Conservation (phyloP, 2,888 invertebrate species). For the Synergus umbraculus region DNA sequence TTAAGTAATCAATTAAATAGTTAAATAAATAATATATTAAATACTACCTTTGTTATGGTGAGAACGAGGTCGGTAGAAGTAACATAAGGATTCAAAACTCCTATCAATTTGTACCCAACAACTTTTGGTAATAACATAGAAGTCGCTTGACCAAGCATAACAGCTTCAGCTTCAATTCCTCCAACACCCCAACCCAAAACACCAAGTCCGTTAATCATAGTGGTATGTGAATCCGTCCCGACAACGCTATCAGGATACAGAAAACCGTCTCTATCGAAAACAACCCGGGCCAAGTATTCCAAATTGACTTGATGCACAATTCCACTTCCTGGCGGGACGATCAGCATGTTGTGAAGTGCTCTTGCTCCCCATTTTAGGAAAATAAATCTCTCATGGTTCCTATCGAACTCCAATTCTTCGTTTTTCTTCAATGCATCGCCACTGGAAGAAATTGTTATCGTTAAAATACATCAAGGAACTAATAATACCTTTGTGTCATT, state of each 20-base stretch:
- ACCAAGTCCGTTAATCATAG: conserved; percentile 98
- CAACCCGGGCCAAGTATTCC: conserved; percentile 94
- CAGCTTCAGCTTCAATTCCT: conserved; percentile 99
- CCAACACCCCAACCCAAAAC: conserved; percentile 98
- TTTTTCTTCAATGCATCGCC: conserved; percentile 93
- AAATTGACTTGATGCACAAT: conserved; percentile 99
- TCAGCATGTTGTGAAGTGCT: conserved; percentile 96
- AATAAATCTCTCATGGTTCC: conserved; percentile 96
- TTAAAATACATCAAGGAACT: conserved; percentile 40
- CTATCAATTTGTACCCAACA: conserved; percentile 94
- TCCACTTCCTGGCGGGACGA: conserved; percentile 98
- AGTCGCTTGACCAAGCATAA: conserved; percentile 98
- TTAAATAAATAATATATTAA: conserved; percentile 3
- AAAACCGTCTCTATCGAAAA: conserved; percentile 84
- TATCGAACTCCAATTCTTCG: conserved; percentile 95
- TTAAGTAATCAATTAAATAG: conserved; percentile 5
- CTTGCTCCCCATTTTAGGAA: conserved; percentile 99
- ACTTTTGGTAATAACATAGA: conserved; percentile 98
- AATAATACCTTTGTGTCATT: not conserved
- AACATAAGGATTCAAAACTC: conserved; percentile 87
- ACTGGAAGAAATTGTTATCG: conserved; percentile 76
- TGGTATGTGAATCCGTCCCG: conserved; percentile 99
- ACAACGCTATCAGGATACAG: conserved; percentile 95
- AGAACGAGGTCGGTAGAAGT: conserved; percentile 98
- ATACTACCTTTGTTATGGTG: conserved; percentile 93